phyloP scores from a whole-genome alignment of 2,888 invertebrate species.

The Galerucella calmariensis region DNA sequence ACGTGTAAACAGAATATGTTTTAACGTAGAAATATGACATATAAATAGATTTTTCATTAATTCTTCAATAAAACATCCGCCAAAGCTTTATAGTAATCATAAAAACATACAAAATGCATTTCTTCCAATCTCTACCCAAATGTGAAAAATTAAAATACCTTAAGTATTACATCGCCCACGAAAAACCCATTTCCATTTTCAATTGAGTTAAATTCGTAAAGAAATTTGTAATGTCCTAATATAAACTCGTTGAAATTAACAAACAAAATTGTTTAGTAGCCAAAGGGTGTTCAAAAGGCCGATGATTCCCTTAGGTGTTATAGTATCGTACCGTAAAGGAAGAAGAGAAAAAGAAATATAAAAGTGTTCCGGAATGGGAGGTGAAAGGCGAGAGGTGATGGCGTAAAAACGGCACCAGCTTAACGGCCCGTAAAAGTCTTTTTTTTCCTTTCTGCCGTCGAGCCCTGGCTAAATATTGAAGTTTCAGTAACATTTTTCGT shows the following conservation, averaged over 20 bases:
- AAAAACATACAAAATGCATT: too few species aligned
- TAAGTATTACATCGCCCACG: too few species aligned
- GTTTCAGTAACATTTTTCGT: too few species aligned
- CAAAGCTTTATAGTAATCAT: too few species aligned
- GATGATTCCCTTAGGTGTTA: conserved; percentile 11
- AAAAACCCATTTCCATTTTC: too few species aligned
- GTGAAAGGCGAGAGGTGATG: conserved; percentile 10
- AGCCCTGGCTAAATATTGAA: too few species aligned
- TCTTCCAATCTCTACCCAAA: too few species aligned
- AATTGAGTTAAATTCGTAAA: too few species aligned
- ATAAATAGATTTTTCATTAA: neutral
- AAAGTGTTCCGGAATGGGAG: neutral
- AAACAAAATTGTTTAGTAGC: conserved; percentile 4
- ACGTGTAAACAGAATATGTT: neutral
- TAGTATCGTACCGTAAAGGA: conserved; percentile 8
- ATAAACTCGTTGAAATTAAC: conserved; percentile 7
- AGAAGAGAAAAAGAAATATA: conserved; percentile 9
- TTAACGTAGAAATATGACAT: neutral
- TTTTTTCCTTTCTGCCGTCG: neutral
- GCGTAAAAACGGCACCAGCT: conserved; percentile 7
- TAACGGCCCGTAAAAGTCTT: conserved; percentile 5
- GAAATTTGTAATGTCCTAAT: neutral
- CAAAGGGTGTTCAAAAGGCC: conserved; percentile 9
- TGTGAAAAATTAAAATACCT: too few species aligned
- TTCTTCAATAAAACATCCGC: too few species aligned